Conservation (phyloP, 2,797 vertebrate species). For the Cercopithecus neglectus region DNA sequence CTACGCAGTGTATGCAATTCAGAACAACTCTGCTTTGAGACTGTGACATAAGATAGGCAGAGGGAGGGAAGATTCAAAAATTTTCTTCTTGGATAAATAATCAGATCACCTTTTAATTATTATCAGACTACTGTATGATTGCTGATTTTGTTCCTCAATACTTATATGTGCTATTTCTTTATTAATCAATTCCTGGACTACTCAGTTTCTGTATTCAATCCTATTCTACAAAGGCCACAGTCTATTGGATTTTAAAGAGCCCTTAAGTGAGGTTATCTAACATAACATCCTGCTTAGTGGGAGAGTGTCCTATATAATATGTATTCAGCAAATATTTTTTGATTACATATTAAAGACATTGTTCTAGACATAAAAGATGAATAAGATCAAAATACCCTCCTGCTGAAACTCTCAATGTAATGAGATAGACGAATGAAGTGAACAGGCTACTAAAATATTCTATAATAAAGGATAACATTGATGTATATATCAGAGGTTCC, state of each 20-base stretch:
- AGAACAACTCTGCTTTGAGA: background rate
- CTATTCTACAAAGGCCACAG: background rate
- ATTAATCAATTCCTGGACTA: background rate
- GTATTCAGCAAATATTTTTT: background rate
- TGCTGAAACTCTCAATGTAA: background rate
- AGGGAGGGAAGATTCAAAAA: background rate
- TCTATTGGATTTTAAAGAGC: background rate
- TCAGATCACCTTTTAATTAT: background rate
- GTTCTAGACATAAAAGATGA: background rate
- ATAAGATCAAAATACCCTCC: background rate
- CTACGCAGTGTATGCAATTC: background rate
- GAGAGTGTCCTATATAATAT: background rate
- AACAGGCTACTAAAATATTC: background rate
- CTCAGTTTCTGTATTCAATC: background rate
- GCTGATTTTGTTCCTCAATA: background rate
- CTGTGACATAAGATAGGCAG: background rate
- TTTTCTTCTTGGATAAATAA: background rate
- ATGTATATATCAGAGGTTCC: background rate
- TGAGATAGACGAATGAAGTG: background rate
- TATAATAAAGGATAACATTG: background rate
- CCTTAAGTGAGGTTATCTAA: background rate
- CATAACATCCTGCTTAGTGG: background rate
- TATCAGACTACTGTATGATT: background rate
- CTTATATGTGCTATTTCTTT: background rate
- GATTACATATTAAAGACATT: background rate